phyloP scores from a whole-genome alignment of 1,140 invertebrate species.

The Bombus balteatus region DNA sequence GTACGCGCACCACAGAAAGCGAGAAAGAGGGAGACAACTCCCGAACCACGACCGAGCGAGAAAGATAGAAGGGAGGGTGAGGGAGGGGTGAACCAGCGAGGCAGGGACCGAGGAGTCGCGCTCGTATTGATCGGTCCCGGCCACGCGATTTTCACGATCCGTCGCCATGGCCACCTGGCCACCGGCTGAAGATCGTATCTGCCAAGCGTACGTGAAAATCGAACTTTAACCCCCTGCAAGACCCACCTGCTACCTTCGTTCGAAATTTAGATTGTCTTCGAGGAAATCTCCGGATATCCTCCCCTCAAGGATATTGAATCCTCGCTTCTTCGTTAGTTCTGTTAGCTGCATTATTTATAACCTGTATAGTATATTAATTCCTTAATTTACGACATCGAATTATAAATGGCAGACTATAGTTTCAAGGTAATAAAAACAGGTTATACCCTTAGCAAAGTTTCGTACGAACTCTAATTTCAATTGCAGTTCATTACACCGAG shows the following conservation, averaged over 20 bases:
- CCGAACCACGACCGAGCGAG: constrained; percentile 14
- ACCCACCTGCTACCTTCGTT: constrained; percentile 10
- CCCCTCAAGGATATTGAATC: neutral
- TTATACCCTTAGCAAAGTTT: neutral
- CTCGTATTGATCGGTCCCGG: constrained; percentile 81
- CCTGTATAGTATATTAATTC: no score
- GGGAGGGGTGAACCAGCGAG: constrained; percentile 45
- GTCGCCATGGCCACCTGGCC: constrained; percentile 83
- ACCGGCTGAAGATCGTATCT: constrained; percentile 80
- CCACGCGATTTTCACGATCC: constrained; percentile 82
- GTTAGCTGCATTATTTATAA: neutral
- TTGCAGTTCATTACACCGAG: neutral
- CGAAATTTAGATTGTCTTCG: neutral
- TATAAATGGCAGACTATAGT: no score
- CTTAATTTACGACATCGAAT: neutral
- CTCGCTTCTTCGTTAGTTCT: neutral
- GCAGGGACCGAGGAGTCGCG: constrained; percentile 66
- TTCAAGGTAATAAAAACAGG: neutral
- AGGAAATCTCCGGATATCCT: neutral
- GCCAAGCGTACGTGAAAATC: constrained; percentile 61
- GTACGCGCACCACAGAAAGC: constrained; percentile 33
- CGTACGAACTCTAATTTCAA: neutral
- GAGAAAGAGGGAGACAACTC: constrained; percentile 53
- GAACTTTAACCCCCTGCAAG: constrained; percentile 59
- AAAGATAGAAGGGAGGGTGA: constrained; percentile 45